These are phyloP conservation scores for Zapus hudsonius DNA, from an alignment of 2,113 vertebrate species.

Conservation along the genomic window DNA sequence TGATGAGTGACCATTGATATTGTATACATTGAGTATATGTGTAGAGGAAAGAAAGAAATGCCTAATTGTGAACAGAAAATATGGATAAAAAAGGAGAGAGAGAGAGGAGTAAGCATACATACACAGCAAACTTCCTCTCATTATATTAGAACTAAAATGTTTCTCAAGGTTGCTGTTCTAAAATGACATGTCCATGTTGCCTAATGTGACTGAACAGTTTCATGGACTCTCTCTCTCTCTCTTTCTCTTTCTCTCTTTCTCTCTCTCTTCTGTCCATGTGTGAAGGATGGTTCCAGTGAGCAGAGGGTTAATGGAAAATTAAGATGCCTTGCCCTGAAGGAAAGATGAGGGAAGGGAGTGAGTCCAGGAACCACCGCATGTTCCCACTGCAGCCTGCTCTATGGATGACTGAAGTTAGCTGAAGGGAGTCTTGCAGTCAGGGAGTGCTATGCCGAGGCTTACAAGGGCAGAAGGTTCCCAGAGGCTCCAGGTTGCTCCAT, in stretches of 20 bases:
- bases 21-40: accelerated
- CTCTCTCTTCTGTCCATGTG: accelerated
- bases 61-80: not conserved
- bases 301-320: not conserved
- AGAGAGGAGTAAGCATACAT: not conserved
- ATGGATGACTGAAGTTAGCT: not conserved
- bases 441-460: not conserved
- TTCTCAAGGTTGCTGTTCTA: not conserved
- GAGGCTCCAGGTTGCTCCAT: not conserved
- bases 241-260: no score
- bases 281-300: not conserved
- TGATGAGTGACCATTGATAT: not conserved
- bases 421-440: not conserved
- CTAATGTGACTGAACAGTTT: not conserved
- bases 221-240: no score
- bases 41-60: not conserved
- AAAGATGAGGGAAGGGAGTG: not conserved
- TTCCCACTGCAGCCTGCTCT: not conserved
- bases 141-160: accelerated
- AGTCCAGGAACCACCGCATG: accelerated
- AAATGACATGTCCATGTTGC: not conserved
- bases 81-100: not conserved
- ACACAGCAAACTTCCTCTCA: not conserved
- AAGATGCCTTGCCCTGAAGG: not conserved
- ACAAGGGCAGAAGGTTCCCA: accelerated